These are phyloP conservation scores for Myxocyprinus asiaticus DNA, from an alignment of 2,113 vertebrate species.

Conservation along the genomic window DNA sequence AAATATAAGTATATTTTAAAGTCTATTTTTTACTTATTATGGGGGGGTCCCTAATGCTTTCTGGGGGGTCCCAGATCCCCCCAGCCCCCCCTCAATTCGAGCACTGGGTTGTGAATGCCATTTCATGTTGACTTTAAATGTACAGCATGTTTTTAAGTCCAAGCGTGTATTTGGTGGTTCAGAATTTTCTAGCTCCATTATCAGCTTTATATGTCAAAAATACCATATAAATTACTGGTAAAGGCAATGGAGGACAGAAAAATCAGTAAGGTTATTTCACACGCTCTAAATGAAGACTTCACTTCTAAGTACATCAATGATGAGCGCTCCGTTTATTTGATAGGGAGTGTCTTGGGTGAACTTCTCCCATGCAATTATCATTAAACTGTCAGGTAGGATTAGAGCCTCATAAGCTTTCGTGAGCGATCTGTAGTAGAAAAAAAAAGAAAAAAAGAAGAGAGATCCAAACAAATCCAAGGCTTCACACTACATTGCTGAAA, in stretches of 20 bases:
- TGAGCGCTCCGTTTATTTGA: conserved; percentile 57
- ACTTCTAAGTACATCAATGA: conserved; percentile 55
- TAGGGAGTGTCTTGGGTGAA: conserved; percentile 61
- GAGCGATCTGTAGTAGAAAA: conserved; percentile 59
- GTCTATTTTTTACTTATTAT: too few relatives aligned
- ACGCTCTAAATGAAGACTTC: conserved; percentile 59
- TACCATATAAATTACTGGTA: too few relatives aligned
- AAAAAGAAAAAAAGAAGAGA: conserved; percentile 52
- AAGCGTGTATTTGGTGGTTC: too few relatives aligned
- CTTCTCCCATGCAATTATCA: conserved; percentile 68
- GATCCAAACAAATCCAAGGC: conserved; percentile 58
- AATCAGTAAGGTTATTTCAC: conserved; percentile 57
- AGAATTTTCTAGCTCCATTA: too few relatives aligned
- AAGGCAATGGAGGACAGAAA: background rate
- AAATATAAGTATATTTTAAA: too few relatives aligned
- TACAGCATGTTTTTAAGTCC: too few relatives aligned
- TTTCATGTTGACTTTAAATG: too few relatives aligned
- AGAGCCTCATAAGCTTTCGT: conserved; percentile 60
- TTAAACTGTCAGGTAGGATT: conserved; percentile 73
- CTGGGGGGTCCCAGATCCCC: too few relatives aligned
- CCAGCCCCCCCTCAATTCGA: too few relatives aligned
- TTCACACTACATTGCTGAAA: conserved; percentile 21
- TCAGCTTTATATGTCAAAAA: too few relatives aligned
- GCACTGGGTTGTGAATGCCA: too few relatives aligned
- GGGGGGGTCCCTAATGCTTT: too few relatives aligned